Evolutionary conservation across 2,113 vertebrate species (phyloP), one percentile per base, ranked within the genome.

Genomic region (Hippocampus guttulatus): DNA sequence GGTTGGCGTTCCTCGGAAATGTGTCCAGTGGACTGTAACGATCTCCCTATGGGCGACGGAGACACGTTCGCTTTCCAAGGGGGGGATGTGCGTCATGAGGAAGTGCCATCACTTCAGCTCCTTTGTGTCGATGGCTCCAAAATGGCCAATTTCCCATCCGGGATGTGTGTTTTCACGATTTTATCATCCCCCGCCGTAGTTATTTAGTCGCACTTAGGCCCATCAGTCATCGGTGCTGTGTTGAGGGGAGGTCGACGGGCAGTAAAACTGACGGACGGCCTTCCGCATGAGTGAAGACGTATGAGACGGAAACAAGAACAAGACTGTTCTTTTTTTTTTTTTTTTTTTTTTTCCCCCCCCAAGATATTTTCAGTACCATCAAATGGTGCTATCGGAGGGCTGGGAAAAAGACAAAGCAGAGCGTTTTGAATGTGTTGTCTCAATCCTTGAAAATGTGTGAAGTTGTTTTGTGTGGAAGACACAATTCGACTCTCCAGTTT

Each of bases 211-310:
- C 85, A 83, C 83, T 86, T 81, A 67, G 75, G 73, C 61, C 88
- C 87, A 91, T 92, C 89, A 77, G 75, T 92, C 91, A 91, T 86
- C 61, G 67, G 68, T 38, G 81, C 70, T 60, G 87, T 75, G 69
- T 69, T 71, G 83, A 86, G 78, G 75, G 85, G 85, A 88, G 87
- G 88, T 87, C 83, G 70, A 77, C 81, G 83, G 84, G 90, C 91
- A 87, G 87, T 92, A 90, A 92, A 92, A 90, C 75, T 92, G 90
- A 92, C 65, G 77, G 87, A 92, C 84, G 85, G 85, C 81, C 81
- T 89, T 88, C 84, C 52, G 82, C 88, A 87, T 89, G 87, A 86
- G 80, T 90, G 87, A 83, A 87, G 89, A 92, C 79, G 75, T 87
- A 91, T 78, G 87, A 90, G 79, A 71, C 79, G 2, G 25, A 41